Base-by-base conservation (phyloP, 2,888 invertebrate species). In the Boloria euphrosyne region DNA sequence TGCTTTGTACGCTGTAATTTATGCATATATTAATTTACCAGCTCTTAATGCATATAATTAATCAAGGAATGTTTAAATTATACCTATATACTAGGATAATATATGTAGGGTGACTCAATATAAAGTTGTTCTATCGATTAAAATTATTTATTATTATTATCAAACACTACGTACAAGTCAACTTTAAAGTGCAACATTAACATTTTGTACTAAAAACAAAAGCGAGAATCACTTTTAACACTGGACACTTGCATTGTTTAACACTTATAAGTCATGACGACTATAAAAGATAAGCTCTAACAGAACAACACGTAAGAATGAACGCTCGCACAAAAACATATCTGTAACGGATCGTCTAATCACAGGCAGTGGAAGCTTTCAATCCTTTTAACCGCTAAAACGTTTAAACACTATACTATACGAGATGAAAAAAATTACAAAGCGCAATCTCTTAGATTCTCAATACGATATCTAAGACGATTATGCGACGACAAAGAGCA, bases 1-100 rank as follows among this genome's bases (percentile, higher is more conserved):
- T 43, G 54, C 65, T 65, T 83, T 82, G 79, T 76, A 76, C 77
- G 80, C 69, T 80, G 75, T 74, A 80, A 82, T 81, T 84, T 83
- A 84, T 86, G 86, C 86, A 86, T 79, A 89, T 87, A 85, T 84
- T 82, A 85, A 86, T 84, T 85, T 86, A 90, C 89, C 84, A 84
- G 89, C 87, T 76, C 66, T 73, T 86, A 87, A 90, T 89, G 84
- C 76, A 69, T 74, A 79, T 84, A 87, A 90, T 90, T 89, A 88
- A 91, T 90, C 89, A 89, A 63, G 66, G 57, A 49, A 52, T 16
- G 51, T 59, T 51, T 60, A 65, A 57, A 59, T 69, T 71, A 73
- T 69, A 57, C 14, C 22, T 71, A 73, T 69, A 57, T 22, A 44
- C 13, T 22, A 18, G 14, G 18, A 31, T 46, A 14, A 13, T 14